Evolutionary conservation across 2,888 invertebrate species (phyloP), one percentile per base, ranked within the genome.

Genomic region (Caenorhabditis sulstoni): DNA sequence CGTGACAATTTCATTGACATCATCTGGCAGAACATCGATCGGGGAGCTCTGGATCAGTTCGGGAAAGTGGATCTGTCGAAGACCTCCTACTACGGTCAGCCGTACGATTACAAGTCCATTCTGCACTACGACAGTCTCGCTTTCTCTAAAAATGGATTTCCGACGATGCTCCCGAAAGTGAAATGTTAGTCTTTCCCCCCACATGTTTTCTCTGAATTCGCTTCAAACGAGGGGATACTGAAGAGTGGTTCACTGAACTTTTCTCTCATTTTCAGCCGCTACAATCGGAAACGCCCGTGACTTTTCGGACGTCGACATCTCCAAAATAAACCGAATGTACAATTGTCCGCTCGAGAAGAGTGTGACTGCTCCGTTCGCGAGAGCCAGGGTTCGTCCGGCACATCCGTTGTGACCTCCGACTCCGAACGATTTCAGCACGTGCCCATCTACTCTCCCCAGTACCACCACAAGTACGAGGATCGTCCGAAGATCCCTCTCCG

Each of bases 271-370:
- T 84, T 29, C 74, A 86, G 85, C 85, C 2, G 83, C 85, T 0
- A 83, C 85, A 23, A 86, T 89, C 35, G 89, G 89, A 7, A 89
- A 89, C 53, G 89, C 89, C 16, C 89, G 88, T 45, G 89, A 89
- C 52, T 89, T 89, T 66, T 85, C 86, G 12, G 89, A 89, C 12
- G 83, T 89, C 18, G 90, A 90, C 76, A 75, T 90, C 44, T 86
- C 88, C 1, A 90, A 90, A 75, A 90, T 90, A 73, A 90, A 90
- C 76, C 73, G 89, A 64, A 90, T 90, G 90, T 90, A 90, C 82
- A 87, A 87, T 29, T 90, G 90, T 74, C 85, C 82, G 7, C 37
- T 75, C 5, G 80, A 80, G n/a, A 79, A 82, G 39, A 78, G 76
- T 14, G 53, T 85, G 22, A 80, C 75, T 39, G 84, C 82, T 29